Percentiles rank a stretch among this genome's conserved stretches.
phyloP scores from a whole-genome alignment of 2,797 vertebrate species.

The Coregonus suidteri region DNA sequence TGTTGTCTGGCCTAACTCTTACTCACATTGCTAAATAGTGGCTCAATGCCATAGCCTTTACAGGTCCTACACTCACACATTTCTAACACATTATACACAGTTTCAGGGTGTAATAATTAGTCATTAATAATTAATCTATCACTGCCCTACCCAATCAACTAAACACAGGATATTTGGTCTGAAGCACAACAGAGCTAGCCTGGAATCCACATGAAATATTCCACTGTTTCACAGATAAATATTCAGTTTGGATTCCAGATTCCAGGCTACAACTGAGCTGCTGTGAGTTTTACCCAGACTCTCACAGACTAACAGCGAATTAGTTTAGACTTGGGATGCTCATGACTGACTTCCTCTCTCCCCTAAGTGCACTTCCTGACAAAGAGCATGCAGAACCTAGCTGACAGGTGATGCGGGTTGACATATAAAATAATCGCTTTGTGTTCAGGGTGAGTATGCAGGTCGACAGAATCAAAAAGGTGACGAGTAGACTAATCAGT shows the following conservation, averaged over 20 bases:
- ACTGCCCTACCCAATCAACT: background rate
- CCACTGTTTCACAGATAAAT: background rate
- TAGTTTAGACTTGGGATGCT: background rate
- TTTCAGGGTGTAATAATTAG: no score
- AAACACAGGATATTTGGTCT: background rate
- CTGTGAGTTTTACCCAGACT: constrained; percentile 1
- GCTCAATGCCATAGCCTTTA: no score
- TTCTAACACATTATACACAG: no score
- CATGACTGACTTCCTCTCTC: constrained; percentile 34
- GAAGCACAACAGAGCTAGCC: constrained; percentile 29
- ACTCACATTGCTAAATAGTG: no score
- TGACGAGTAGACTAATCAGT: constrained; percentile 2
- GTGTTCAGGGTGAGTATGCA: constrained; percentile 46
- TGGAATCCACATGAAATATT: constrained; percentile 2
- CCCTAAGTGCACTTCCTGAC: constrained; percentile 37
- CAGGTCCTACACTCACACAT: no score
- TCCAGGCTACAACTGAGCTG: constrained; percentile 22
- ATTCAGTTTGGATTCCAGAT: background rate
- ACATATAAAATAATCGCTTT: constrained; percentile 53
- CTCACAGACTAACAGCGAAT: background rate
- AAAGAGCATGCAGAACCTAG: constrained; percentile 40
- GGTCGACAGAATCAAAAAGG: constrained; percentile 38
- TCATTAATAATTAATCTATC: no score
- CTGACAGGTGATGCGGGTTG: constrained; percentile 54
- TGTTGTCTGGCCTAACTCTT: no score